A percentile compares a stretch with the other conserved stretches of the same genome.
These are phyloP conservation scores for Micrasema longulum DNA, from an alignment of 1,140 invertebrate species.

Conservation along the genomic window DNA sequence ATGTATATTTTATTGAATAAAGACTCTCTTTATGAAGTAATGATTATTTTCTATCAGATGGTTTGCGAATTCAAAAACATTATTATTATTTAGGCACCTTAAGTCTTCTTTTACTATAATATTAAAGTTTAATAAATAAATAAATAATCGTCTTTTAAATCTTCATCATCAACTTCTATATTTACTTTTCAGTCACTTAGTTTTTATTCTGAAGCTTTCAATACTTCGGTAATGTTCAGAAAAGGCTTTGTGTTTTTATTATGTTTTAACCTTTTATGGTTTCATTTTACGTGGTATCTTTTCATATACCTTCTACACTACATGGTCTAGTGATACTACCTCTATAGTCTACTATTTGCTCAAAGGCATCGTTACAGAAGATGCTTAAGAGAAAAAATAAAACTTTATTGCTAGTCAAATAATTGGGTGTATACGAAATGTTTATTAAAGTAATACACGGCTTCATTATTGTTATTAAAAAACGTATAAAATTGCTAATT, in stretches of 20 bases:
- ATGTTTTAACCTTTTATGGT: slow-evolving; percentile 9
- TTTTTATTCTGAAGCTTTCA: not conserved
- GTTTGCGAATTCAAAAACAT: too few species aligned
- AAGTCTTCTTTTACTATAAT: too few species aligned
- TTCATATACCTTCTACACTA: not conserved
- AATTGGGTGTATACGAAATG: not conserved
- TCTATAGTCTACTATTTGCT: not conserved
- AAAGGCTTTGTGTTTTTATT: not conserved
- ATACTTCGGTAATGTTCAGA: not conserved
- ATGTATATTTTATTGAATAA: too few species aligned
- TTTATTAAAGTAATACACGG: not conserved
- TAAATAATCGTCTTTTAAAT: too few species aligned
- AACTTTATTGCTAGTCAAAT: not conserved
- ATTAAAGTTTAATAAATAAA: too few species aligned
- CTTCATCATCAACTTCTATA: too few species aligned
- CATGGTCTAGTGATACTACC: too few species aligned
- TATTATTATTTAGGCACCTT: too few species aligned
- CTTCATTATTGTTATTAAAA: too few species aligned
- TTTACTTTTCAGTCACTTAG: not conserved
- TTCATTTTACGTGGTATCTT: not conserved
- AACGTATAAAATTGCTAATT: too few species aligned
- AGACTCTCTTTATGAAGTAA: too few species aligned
- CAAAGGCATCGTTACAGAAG: not conserved
- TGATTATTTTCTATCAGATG: too few species aligned
- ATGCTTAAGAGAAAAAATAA: not conserved